Evolutionary conservation across 2,797 vertebrate genomes (phyloP).

Genomic region (Argya squamiceps): DNA sequence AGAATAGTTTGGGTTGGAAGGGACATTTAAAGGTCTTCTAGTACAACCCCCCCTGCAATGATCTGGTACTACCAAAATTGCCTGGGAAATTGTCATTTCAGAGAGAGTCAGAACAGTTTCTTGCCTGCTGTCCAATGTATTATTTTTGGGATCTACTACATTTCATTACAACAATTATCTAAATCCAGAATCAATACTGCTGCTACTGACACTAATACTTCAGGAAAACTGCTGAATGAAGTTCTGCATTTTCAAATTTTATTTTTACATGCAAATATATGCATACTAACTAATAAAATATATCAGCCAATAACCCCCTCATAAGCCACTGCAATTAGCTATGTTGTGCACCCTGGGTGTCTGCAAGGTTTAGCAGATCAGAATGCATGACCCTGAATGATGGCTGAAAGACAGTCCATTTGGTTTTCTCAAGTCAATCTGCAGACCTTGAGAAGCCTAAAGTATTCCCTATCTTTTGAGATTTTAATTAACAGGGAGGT

Average conservation of each 20-base stretch:
- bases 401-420: neutral
- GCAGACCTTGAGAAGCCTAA: neutral
- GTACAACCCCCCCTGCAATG: accelerated
- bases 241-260: neutral
- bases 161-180: accelerated
- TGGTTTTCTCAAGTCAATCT: neutral
- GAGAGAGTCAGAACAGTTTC: neutral
- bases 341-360: accelerated
- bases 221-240: neutral
- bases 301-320: neutral
- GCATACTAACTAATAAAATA: neutral
- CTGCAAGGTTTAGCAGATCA: neutral
- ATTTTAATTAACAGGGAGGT: neutral
- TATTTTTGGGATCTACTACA: neutral
- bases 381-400: neutral
- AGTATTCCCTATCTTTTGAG: neutral
- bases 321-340: neutral
- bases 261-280: neutral
- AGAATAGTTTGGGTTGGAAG: neutral
- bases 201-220: neutral
- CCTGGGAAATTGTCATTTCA: neutral
- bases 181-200: neutral
- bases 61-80: neutral
- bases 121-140: neutral
- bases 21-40: neutral